Percentiles rank a stretch among this genome's conserved stretches.
Evolutionary conservation across 2,888 invertebrate genomes (phyloP).

Genomic region (Dryadula phaetusa): DNA sequence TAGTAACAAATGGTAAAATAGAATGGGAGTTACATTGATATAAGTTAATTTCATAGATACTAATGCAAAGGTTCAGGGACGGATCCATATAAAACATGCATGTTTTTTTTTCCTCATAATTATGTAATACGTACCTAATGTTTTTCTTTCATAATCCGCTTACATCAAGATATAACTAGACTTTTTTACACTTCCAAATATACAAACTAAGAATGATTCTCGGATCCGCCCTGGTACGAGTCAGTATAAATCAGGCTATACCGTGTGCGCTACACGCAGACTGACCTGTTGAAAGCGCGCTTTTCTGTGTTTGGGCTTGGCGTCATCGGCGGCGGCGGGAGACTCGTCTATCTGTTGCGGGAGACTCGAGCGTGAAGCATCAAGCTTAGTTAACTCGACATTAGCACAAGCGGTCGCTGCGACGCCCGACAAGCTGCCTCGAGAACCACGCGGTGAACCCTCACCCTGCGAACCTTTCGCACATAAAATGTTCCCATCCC

Average conservation of each 20-base stretch:
- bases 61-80: slow-evolving; percentile 35
- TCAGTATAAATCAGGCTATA: slow-evolving; percentile 14
- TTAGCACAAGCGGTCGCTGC: slow-evolving; percentile 52
- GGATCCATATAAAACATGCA: slow-evolving; percentile 21
- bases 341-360: slow-evolving; percentile 69
- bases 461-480: slow-evolving; percentile 82
- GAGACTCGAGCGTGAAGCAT: slow-evolving; percentile 76
- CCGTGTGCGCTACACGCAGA: slow-evolving; percentile 29
- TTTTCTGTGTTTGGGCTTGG: slow-evolving; percentile 91
- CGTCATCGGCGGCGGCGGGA: slow-evolving; percentile 76
- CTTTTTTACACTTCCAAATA: too few relatives aligned
- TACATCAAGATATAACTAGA: background rate
- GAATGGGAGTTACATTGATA: background rate
- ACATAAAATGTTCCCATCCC: slow-evolving; percentile 89
- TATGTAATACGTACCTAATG: slow-evolving; percentile 3
- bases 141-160: background rate
- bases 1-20: slow-evolving; percentile 11
- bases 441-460: slow-evolving; percentile 77
- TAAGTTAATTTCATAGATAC: slow-evolving; percentile 19
- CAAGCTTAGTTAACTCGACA: slow-evolving; percentile 50
- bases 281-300: slow-evolving; percentile 93
- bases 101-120: background rate
- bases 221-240: slow-evolving; percentile 23
- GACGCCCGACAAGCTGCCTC: slow-evolving; percentile 74
- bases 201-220: background rate